A percentile compares a stretch with the other conserved stretches of the same genome.
These are phyloP conservation scores for Caradrina kadenii DNA, from an alignment of 2,888 invertebrate genomes.

Conservation along the genomic window DNA sequence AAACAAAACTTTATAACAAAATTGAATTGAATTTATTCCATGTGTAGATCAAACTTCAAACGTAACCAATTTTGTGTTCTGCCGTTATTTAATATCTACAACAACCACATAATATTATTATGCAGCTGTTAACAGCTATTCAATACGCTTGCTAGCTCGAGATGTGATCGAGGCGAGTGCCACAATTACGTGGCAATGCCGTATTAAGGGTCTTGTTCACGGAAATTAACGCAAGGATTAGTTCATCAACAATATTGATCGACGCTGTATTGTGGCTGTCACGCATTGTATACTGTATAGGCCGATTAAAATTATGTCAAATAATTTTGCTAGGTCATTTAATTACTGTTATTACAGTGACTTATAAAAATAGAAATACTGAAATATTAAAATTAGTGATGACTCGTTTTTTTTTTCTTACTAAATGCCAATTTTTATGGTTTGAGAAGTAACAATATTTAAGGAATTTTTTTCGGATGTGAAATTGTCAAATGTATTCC, in stretches of 20 bases:
- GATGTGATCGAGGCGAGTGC: slow-evolving; percentile 33
- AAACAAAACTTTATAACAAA: no score
- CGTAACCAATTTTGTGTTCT: not conserved
- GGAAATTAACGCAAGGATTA: slow-evolving; percentile 59
- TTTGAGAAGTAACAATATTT: no score
- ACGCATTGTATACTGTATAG: slow-evolving; percentile 1
- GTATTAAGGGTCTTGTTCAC: slow-evolving; percentile 41
- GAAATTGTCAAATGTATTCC: no score
- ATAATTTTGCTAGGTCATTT: slow-evolving; percentile 30
- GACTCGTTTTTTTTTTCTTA: not conserved
- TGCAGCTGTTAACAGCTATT: slow-evolving; percentile 30
- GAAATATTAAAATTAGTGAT: no score
- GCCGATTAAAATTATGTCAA: not conserved
- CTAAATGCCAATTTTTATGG: not conserved
- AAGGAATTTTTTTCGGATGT: no score
- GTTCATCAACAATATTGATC: slow-evolving; percentile 59
- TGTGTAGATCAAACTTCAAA: not conserved
- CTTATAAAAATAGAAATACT: not conserved
- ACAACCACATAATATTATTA: no score
- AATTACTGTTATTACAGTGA: slow-evolving; percentile 9
- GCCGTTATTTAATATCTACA: no score
- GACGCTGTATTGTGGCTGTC: slow-evolving; percentile 16
- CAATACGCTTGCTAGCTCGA: slow-evolving; percentile 31
- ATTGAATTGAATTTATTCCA: not conserved
- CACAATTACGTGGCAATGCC: slow-evolving; percentile 47